phyloP scores from a whole-genome alignment of 2,888 invertebrate species.

The Dynastes hyllus region DNA sequence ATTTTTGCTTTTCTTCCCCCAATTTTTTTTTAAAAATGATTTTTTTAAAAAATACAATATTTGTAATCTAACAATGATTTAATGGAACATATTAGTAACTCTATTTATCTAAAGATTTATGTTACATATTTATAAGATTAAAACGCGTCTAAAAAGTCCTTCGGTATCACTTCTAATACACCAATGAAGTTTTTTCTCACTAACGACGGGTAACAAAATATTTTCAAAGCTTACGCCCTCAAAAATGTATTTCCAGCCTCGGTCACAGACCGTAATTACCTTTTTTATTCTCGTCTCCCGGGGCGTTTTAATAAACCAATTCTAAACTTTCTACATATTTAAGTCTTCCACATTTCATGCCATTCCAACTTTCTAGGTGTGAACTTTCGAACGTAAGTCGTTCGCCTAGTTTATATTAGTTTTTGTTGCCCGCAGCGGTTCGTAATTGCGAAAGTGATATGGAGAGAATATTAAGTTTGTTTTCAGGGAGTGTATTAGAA shows the following conservation, averaged over 20 bases:
- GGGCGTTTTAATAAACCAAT: slow-evolving; percentile 25
- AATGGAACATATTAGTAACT: no score
- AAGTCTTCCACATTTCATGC: slow-evolving; percentile 26
- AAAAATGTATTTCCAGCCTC: slow-evolving; percentile 4
- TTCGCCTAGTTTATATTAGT: slow-evolving; percentile 39
- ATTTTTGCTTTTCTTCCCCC: no score
- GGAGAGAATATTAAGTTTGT: slow-evolving; percentile 29
- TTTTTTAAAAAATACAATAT: no score
- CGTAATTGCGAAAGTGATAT: slow-evolving; percentile 9
- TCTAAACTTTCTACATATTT: slow-evolving; percentile 41
- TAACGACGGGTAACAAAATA: neutral
- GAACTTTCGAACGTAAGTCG: slow-evolving; percentile 30
- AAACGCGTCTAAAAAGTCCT: no score
- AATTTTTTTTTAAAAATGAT: no score
- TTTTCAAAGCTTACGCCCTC: neutral
- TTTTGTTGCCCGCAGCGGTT: slow-evolving; percentile 8
- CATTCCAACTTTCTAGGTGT: slow-evolving; percentile 24
- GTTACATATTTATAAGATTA: no score
- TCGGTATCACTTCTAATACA: no score
- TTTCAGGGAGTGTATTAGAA: slow-evolving; percentile 1
- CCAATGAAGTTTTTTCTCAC: no score
- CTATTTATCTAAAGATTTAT: no score
- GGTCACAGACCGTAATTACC: neutral
- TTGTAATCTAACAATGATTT: no score
- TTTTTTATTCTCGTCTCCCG: slow-evolving; percentile 16